Evolutionary conservation across 2,797 vertebrate genomes (phyloP).

Genomic region (Mormyrops boulengeri): DNA sequence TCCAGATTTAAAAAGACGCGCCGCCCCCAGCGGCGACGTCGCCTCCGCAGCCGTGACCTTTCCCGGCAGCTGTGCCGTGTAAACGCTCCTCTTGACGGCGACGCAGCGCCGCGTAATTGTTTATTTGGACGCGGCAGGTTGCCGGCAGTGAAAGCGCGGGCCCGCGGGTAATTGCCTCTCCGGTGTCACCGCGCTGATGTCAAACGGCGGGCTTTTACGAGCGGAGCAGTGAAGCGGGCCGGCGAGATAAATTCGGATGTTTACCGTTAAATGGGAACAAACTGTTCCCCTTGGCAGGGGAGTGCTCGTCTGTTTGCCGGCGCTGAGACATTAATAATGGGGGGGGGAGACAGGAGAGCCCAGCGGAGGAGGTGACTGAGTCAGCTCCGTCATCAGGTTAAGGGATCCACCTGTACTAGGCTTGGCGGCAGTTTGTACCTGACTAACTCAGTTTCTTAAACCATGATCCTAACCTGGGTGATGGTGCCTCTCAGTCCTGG

Average conservation of each 20-base stretch:
- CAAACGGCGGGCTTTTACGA: slow-evolving; percentile 24
- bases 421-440: not conserved
- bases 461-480: not conserved
- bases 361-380: not conserved
- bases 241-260: slow-evolving; percentile 67
- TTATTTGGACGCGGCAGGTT: slow-evolving; percentile 27
- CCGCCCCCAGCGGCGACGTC: not conserved
- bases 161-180: slow-evolving; percentile 18
- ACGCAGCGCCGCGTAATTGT: slow-evolving; percentile 19
- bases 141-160: slow-evolving; percentile 21
- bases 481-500: not conserved
- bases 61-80: not conserved
- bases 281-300: slow-evolving; percentile 62
- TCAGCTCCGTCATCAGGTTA: not conserved
- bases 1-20: not conserved
- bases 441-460: not conserved
- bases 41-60: slow-evolving; percentile 11
- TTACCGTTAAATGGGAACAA: slow-evolving; percentile 64
- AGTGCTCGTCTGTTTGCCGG: slow-evolving; percentile 47
- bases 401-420: not conserved
- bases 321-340: slow-evolving; percentile 20
- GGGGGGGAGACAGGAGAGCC: not conserved
- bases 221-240: not conserved
- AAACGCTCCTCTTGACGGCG: not conserved
- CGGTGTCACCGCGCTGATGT: slow-evolving; percentile 22